Conservation (phyloP, 37 sponge, comb jelly and placozoan species). For the Corticium candelabrum region DNA sequence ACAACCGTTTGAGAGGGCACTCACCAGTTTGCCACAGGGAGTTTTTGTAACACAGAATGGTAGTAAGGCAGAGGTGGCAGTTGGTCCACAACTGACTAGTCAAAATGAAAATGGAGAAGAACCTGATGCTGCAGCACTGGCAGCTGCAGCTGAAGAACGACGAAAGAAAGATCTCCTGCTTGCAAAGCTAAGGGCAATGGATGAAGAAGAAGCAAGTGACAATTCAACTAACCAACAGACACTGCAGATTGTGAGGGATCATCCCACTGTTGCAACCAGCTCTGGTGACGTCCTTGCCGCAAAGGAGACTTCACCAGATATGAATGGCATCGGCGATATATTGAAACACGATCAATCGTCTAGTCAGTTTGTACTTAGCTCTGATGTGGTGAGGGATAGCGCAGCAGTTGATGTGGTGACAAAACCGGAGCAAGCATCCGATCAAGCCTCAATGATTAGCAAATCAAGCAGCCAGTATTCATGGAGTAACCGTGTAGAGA, state of each 20-base stretch:
- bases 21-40: not conserved
- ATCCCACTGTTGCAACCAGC: no score
- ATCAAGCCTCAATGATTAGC: not conserved
- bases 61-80: no score
- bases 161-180: constrained; percentile 2
- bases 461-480: not conserved
- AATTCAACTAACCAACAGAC: not conserved
- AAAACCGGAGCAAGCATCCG: not conserved
- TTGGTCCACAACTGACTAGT: not conserved
- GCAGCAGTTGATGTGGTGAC: not conserved
- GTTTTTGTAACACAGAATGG: no score
- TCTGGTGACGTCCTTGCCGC: not conserved
- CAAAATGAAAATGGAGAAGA: not conserved
- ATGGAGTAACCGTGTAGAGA: constrained; percentile 35
- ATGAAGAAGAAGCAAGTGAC: not conserved
- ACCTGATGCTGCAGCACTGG: not conserved
- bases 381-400: not conserved
- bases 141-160: not conserved
- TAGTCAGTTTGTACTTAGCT: not conserved
- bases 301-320: not conserved
- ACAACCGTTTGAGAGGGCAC: no score
- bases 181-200: not conserved
- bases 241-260: not conserved
- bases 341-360: not conserved
- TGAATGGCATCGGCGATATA: no score